Evolutionary conservation across 1,140 invertebrate genomes (phyloP).

Genomic region (Drosophila quadrilineata): DNA sequence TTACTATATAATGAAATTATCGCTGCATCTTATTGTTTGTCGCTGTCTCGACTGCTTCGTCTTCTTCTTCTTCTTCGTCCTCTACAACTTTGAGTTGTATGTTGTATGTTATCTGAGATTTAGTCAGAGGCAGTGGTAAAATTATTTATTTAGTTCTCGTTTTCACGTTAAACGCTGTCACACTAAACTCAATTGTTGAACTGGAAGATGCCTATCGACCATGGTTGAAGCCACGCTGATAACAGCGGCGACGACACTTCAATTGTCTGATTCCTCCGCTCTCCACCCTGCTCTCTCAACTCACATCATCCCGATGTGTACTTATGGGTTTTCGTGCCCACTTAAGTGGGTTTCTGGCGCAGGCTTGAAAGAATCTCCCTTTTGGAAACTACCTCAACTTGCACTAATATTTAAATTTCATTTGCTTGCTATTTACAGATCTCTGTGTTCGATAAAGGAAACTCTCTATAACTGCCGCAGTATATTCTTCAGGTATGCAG

Average conservation of each 20-base stretch:
- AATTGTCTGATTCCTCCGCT: conserved; percentile 1
- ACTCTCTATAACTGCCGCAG: no score
- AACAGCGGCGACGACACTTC: conserved; percentile 35
- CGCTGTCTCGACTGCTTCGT: conserved; percentile 24
- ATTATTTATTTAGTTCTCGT: conserved; percentile 78
- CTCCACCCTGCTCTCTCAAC: not conserved
- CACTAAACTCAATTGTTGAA: conserved; percentile 71
- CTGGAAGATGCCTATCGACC: conserved; percentile 35
- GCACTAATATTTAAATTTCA: conserved; percentile 69
- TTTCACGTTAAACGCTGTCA: conserved; percentile 78
- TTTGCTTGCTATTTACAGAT: conserved; percentile 71
- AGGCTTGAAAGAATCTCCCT: conserved; percentile 29
- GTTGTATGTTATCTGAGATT: conserved; percentile 36
- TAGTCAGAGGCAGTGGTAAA: conserved; percentile 45
- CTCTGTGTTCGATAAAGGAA: no score
- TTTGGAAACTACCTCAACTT: conserved; percentile 15
- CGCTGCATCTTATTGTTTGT: conserved; percentile 70
- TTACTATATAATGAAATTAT: conserved; percentile 78
- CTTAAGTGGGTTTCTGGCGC: conserved; percentile 73
- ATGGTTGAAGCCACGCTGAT: conserved; percentile 36
- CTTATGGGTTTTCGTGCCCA: conserved; percentile 21
- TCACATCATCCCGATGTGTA: not conserved
- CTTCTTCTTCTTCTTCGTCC: not conserved
- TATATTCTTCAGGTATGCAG: no score
- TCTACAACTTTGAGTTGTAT: conserved; percentile 2